Conservation (phyloP, 1,140 invertebrate species). For the Chironomus striatipennis region DNA sequence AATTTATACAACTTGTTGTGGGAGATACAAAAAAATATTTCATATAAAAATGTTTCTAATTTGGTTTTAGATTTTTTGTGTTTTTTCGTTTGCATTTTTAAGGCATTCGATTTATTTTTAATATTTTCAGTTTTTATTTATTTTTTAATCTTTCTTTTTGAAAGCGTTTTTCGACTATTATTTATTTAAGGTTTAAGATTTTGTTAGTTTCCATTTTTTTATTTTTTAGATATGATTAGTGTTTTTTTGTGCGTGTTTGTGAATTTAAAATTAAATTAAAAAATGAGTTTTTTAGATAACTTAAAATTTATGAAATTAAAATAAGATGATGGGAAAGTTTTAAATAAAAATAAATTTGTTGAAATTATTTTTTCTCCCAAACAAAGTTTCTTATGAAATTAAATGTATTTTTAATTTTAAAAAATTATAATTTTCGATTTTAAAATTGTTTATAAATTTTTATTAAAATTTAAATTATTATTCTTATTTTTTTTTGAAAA, state of each 20-base stretch:
- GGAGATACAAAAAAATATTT: not conserved
- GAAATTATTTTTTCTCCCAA: no score
- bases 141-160: not conserved
- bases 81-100: not conserved
- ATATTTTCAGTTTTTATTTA: not conserved
- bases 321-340: no score
- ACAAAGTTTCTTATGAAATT: no score
- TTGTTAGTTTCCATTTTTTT: not conserved
- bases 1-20: no score
- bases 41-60: not conserved
- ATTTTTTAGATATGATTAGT: not conserved
- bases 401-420: no score
- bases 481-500: no score
- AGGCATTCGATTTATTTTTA: not conserved
- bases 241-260: slow-evolving; percentile 11
- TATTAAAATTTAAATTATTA: no score
- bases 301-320: not conserved
- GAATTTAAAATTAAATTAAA: not conserved
- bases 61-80: slow-evolving; percentile 4
- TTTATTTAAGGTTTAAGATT: not conserved
- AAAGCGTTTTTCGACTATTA: not conserved
- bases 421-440: no score
- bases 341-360: no score
- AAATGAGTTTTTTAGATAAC: not conserved
- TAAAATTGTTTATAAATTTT: no score